These are phyloP conservation scores for Cepaea hortensis DNA, from an alignment of 2,888 invertebrate species.

Conservation along the genomic window DNA sequence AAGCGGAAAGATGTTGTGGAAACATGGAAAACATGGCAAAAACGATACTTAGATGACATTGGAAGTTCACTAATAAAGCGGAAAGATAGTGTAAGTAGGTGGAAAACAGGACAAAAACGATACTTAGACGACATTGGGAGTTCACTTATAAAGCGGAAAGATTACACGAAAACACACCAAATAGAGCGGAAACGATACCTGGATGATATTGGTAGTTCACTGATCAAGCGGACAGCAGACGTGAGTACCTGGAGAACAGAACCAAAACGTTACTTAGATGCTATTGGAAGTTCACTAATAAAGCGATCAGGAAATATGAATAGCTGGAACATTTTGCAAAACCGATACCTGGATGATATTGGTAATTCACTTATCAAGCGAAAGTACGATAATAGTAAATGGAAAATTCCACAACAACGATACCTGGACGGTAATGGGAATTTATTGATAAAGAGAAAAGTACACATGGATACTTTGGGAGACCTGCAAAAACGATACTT, in stretches of 20 bases:
- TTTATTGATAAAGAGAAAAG: not conserved
- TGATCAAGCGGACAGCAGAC: not conserved
- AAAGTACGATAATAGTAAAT: not conserved
- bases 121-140: constrained; percentile 22
- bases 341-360: constrained; percentile 3
- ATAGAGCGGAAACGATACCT: not conserved
- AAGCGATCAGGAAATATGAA: too few species aligned
- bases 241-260: not conserved
- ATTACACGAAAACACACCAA: too few species aligned
- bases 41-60: constrained; percentile 10
- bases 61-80: constrained; percentile 17
- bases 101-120: constrained; percentile 7
- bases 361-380: constrained; percentile 11
- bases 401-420: not conserved
- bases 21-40: not conserved
- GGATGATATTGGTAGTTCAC: constrained; percentile 5
- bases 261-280: not conserved
- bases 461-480: too few species aligned
- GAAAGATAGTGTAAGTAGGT: not conserved
- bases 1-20: not conserved
- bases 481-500: not conserved
- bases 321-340: not conserved
- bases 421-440: not conserved
- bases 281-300: not conserved
- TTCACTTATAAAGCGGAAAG: constrained; percentile 11